phyloP scores from a whole-genome alignment of 1,140 invertebrate species.

The Brachionus calyciflorus region DNA sequence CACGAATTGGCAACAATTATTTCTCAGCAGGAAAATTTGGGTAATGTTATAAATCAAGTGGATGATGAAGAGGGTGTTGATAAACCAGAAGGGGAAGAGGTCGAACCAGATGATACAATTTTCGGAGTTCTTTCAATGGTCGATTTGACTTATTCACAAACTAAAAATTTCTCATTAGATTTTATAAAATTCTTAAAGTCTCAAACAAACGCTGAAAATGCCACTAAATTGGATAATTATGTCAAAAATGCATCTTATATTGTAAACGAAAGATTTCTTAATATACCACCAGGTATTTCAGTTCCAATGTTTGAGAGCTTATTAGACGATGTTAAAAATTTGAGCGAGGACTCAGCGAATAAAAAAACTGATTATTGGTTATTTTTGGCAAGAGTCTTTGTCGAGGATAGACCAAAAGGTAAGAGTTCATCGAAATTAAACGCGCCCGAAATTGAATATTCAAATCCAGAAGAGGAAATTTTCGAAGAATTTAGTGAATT shows the following conservation, averaged over 20 bases:
- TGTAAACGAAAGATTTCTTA: conserved; percentile 42
- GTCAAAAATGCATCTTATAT: not conserved
- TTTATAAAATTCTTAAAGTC: conserved; percentile 29
- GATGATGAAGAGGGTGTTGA: not conserved
- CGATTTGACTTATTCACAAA: not conserved
- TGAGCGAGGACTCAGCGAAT: not conserved
- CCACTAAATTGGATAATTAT: not conserved
- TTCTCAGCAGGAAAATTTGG: conserved; percentile 13
- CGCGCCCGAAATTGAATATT: not conserved
- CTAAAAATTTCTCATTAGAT: conserved; percentile 17
- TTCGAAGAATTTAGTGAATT: conserved; percentile 38
- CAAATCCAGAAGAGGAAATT: conserved; percentile 43
- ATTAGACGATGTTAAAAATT: conserved; percentile 10
- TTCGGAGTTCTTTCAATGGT: conserved; percentile 37
- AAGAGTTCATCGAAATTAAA: conserved; percentile 10
- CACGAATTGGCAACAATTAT: conserved; percentile 32
- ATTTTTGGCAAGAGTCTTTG: not conserved
- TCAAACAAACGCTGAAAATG: conserved; percentile 1
- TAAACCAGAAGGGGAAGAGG: conserved; percentile 3
- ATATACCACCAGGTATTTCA: conserved; percentile 38
- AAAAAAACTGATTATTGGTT: conserved; percentile 36
- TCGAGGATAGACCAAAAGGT: not conserved
- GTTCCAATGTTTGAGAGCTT: conserved; percentile 44
- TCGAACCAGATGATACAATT: not conserved
- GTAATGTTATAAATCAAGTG: conserved; percentile 30